Percentiles rank a stretch among this genome's conserved stretches.
phyloP scores from a whole-genome alignment of 1,140 invertebrate species.

The Berghia stephanieae region DNA sequence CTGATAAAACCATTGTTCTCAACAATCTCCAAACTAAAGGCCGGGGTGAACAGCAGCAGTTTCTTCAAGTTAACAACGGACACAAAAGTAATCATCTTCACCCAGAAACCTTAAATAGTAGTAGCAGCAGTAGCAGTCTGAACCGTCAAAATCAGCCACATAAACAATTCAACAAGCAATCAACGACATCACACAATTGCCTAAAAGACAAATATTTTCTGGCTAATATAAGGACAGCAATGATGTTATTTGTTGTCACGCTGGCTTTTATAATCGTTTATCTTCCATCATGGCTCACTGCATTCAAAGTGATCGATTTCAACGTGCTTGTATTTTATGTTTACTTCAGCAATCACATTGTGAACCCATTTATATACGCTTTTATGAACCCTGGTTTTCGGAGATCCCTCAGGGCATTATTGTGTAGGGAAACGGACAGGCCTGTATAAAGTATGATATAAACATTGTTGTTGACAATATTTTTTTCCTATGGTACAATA shows the following conservation, averaged over 20 bases:
- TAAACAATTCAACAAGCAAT: background rate
- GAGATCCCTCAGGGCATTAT: constrained; percentile 44
- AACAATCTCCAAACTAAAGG: no score
- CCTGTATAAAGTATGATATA: background rate
- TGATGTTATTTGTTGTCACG: constrained; percentile 63
- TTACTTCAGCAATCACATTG: constrained; percentile 63
- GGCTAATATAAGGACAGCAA: constrained; percentile 59
- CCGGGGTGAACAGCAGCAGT: no score
- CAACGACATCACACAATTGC: constrained; percentile 33
- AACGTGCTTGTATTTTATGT: constrained; percentile 58
- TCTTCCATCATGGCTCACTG: constrained; percentile 60
- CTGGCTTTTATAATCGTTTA: constrained; percentile 62
- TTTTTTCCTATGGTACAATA: background rate
- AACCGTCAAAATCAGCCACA: background rate
- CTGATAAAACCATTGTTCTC: constrained; percentile 28
- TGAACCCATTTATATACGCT: constrained; percentile 63
- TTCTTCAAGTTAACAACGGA: no score
- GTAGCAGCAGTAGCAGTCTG: no score
- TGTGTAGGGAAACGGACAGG: constrained; percentile 8
- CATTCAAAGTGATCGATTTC: constrained; percentile 48
- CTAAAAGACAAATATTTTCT: constrained; percentile 51
- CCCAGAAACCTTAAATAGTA: no score
- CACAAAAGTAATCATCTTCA: no score
- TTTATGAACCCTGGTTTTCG: constrained; percentile 66
- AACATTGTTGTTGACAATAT: background rate